Base-by-base conservation (phyloP, 2,888 invertebrate genomes). In the Spodoptera picta region DNA sequence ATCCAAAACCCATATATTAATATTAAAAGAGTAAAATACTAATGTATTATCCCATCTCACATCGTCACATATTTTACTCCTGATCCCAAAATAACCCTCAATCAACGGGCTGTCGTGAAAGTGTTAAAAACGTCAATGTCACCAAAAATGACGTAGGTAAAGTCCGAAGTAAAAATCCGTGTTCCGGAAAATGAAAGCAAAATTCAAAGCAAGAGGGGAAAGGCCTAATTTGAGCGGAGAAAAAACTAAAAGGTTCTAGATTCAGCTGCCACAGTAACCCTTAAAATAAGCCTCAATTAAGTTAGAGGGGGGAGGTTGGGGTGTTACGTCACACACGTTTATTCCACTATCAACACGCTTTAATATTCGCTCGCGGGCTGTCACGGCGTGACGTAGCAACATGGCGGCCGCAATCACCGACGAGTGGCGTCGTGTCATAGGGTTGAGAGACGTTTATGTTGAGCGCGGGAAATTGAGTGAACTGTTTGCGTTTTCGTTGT, bases 331-430 rank as follows among this genome's bases (percentile, higher is more conserved):
- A 79, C 73, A 75, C 58, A 60, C 76, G 64, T 69, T 74, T 65
- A 74, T 69, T 71, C 46, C 68, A 70, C 78, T 80, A 73, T 77
- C 79, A 77, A 73, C 80, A 77, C 65, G 64, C 73, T 79, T 76
- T 79, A 82, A 80, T 81, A 82, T 75, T 63, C 75, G 76, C 71
- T 69, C 60, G 78, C 72, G 72, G 61, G 74, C 74, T 79, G 79
- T 74, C 79, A 74, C 65, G 64, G 65, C 73, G 84, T 85, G 84
- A 87, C 85, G 84, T 87, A 81, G 83, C 84, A 81, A 83, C 81
- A 85, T 83, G 83, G 84, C 82, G 66, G 79, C 80, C 73, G 79
- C 80, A 80, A 82, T 83, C 82, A 78, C 73, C 65, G 75, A 59
- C 73, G 75, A 81, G 78, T 76, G 70, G 56, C 68, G 74, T 50